Base-by-base conservation (phyloP, 2,797 vertebrate species). In the Erethizon dorsatum region DNA sequence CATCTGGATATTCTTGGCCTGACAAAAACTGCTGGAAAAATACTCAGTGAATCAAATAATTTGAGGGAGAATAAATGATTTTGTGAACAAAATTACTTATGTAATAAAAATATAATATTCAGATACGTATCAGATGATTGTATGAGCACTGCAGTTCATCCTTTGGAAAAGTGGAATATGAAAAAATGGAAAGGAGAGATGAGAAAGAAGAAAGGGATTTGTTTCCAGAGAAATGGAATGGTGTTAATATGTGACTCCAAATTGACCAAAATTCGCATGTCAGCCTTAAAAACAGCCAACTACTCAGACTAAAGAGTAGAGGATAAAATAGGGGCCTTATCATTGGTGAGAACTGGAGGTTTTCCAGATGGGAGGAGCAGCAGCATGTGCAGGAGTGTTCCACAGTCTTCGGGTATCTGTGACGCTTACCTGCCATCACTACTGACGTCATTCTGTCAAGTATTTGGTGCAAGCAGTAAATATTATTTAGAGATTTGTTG, bases 171-270 rank as follows among this genome's bases (percentile, higher is more conserved):
- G 45, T 24, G 22, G 41, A 59, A 83, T 87, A 54, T 5, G 13
- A 37, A 63, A 85, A 65, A 78, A 41, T 20, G 41, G 47, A 92
- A 92, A 84, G 31, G 33, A 84, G n/a, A 80, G 90, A 69, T 67
- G 15, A 69, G 33, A 59, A 90, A 52, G 82, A 57, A 13, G 54
- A 50, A 14, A 52, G 24, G 31, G n/a, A 37, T 69, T 71, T 22
- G 41, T 61, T 82, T 95, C 20, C 10, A 79, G 33, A 95, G 31
- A 93, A 61, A 57, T 69, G 20, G 6, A 92, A 91, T 14, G 78
- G 59, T 50, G 31, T 67, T 85, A 84, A 52, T 24, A 59, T 17
- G 7, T 20, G 11, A 61, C 11, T 20, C 56, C 18, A 91, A 24
- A 69, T 20, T 47, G 52, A 50, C 93, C 56, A 57, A 87, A 88